Percentiles rank a stretch among this genome's conserved stretches.
Conservation (phyloP, 1,140 invertebrate species). For the Bombus picipes region DNA sequence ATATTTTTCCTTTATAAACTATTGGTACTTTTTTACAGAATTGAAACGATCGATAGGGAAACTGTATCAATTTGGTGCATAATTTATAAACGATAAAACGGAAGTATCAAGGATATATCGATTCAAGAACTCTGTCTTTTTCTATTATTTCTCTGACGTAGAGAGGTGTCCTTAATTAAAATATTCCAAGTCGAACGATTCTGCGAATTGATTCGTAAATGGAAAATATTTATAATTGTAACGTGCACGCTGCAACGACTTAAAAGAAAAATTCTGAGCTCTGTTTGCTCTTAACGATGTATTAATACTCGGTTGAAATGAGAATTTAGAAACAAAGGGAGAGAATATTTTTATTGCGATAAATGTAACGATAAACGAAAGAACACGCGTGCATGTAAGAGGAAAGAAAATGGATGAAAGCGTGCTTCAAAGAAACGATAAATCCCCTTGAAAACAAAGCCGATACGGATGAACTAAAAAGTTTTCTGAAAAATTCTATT, state of each 20-base stretch:
- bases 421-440: not conserved
- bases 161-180: not conserved
- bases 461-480: not conserved
- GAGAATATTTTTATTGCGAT: no score
- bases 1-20: not conserved
- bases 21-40: not conserved
- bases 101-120: not conserved
- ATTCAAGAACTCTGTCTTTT: no score
- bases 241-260: not conserved
- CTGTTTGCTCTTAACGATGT: not conserved
- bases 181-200: not conserved
- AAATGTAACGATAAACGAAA: no score
- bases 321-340: not conserved
- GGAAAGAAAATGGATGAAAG: not conserved
- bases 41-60: not conserved
- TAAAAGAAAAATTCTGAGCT: not conserved
- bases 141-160: not conserved
- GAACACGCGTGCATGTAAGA: no score
- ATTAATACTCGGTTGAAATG: not conserved
- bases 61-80: not conserved
- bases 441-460: not conserved
- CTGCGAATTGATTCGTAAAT: not conserved
- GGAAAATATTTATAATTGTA: not conserved
- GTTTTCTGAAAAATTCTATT: not conserved
- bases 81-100: not conserved